Evolutionary conservation across 2,888 invertebrate species (phyloP), one percentile per base, ranked within the genome.

Genomic region (Drosophila stalkeri): DNA sequence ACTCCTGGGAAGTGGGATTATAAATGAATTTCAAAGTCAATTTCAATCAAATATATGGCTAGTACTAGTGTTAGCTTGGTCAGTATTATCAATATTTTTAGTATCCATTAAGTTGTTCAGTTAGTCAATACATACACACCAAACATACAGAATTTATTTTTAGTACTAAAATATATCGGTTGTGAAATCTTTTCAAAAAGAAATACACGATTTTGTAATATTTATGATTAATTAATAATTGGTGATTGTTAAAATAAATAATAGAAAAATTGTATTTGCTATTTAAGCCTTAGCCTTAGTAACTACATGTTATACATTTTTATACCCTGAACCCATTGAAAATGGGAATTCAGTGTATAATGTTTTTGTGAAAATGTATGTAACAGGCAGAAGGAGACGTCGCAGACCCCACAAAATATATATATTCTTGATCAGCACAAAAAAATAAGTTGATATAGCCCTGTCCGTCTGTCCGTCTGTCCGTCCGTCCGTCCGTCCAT

Each of bases 21-120:
- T 93, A 0, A 97, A 98, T 92, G 95, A 94, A 77, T 97, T 96
- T 91, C 94, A 95, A 39, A 98, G 98, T 81, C 98, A 98, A 0
- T 99, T 99, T 91, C 94, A 94, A 64, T 94, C 96, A 80, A 93
- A 92, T 0, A 93, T 93, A n/a, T 99, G 99, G 99, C 94, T 98
- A 1, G 89, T 95, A 44, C 95, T 97, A 89, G 96, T 99, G 0
- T 92, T 98, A 23, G 76, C 95, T 3, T 99, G 99, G 99, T 96
- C 98, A 0, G 91, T 95, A 16, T 93, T 97, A 65, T 98, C 98
- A 89, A 95, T 98, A 78, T 93, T 96, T 68, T 94, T 99, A 87
- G 99, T 99, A 0, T 96, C 98, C 0, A 95, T 97, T 8, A 97
- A 99, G 51, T 64, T 87, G 39, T 64, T 75, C 23, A 65, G 51